Evolutionary conservation across 2,113 vertebrate species (phyloP), one percentile per base, ranked within the genome.

Genomic region (Trichechus manatus): DNA sequence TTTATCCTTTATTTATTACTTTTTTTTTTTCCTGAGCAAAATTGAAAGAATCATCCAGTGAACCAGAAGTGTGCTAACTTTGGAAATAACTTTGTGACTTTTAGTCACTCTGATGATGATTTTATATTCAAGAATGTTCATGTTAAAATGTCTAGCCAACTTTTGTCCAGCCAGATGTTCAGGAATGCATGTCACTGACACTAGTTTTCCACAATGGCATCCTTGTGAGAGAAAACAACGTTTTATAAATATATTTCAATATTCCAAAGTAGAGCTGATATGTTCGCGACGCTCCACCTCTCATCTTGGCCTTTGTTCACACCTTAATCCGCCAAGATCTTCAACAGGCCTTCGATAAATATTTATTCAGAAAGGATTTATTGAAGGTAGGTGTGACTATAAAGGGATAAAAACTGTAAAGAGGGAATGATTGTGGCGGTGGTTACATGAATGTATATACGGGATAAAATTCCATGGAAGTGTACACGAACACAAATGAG

Each of bases 11-110:
- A 44, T 39, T 42, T 42, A 0, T 19, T 86, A 1, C 20, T 61
- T 61, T 61, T 85, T 17, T 6, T 95, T 91, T 93, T 78, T 4
- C 33, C 8, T 17, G 29, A 87, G 64, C 29, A 81, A 80, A 94
- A 87, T 27, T 36, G 44, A 81, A 93, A 61, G 47, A 74, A 44
- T 31, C 20, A n/a, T 10, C 20, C n/a, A 59, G 22, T 31, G 33
- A 77, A 59, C 4, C 20, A 5, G 0, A 5, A 63, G 13, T 9
- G 11, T 47, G 22, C 14, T 72, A 53, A 25, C 47, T 78, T 29
- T 36, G 53, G n/a, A 79, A 90, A 86, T 75, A 74, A 44, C 29
- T 17, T 72, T 19, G 6, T 20, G 64, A 39, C 53, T 56, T 31
- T 86, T 64, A 13, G 22, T n/a, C 82, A 86, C 22, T 8, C 59